These are phyloP conservation scores for Archaeoteleia sp. DNA, from an alignment of 2,888 invertebrate species.

Conservation along the genomic window DNA sequence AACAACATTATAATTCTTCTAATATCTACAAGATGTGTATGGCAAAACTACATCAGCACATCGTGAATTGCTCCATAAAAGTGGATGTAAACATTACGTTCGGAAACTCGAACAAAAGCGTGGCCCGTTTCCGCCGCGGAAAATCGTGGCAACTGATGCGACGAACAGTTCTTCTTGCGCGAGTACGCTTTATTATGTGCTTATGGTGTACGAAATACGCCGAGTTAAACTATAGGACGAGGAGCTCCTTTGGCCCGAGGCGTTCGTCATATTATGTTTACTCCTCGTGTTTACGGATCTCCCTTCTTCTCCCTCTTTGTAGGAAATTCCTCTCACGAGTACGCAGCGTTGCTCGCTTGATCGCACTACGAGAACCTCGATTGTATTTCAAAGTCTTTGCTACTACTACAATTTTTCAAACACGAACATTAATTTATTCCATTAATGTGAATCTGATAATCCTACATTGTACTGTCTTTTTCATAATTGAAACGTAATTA, in stretches of 20 bases:
- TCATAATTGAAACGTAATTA: too few species aligned
- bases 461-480: too few species aligned
- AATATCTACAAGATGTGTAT: too few species aligned
- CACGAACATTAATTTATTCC: constrained; percentile 30
- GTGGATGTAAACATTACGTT: constrained; percentile 40
- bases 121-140: constrained; percentile 50
- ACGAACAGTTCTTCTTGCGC: constrained; percentile 51
- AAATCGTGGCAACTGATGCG: constrained; percentile 53
- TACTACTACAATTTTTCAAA: constrained; percentile 18
- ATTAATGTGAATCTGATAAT: too few species aligned
- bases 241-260: constrained; percentile 62
- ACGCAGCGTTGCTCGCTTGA: constrained; percentile 36
- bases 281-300: constrained; percentile 71
- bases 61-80: constrained; percentile 45
- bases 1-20: too few species aligned
- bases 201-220: constrained; percentile 53
- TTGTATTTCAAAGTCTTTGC: constrained; percentile 35
- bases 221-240: constrained; percentile 51
- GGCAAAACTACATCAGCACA: constrained; percentile 21
- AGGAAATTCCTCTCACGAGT: constrained; percentile 40
- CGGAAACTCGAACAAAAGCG: constrained; percentile 46
- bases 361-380: constrained; percentile 35
- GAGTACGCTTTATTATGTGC: constrained; percentile 52
- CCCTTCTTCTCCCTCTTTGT: constrained; percentile 50
- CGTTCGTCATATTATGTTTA: constrained; percentile 75